Conservation (phyloP, 2,113 vertebrate species). For the Megaceryle maxima region DNA sequence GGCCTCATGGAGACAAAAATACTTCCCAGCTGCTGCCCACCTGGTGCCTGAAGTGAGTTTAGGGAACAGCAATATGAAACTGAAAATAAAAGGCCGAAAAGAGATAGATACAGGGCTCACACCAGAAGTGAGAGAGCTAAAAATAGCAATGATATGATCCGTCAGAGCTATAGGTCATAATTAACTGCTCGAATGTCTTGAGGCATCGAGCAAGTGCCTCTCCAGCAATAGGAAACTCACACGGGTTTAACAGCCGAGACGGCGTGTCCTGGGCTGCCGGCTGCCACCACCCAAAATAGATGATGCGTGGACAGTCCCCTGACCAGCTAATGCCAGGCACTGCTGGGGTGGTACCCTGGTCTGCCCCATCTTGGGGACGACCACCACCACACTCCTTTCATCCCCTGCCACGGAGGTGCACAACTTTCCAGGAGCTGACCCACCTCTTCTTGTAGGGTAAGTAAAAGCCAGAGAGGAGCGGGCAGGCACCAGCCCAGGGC, state of each 20-base stretch:
- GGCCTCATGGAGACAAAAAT: conserved; percentile 3
- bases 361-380: rapidly evolving
- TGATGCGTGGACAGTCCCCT: background rate
- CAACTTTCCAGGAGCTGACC: background rate
- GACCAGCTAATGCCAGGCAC: background rate
- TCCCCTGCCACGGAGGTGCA: rapidly evolving
- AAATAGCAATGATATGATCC: background rate
- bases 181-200: background rate
- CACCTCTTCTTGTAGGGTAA: rapidly evolving
- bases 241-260: background rate
- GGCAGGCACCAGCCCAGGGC: background rate
- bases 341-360: background rate
- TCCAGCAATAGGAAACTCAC: background rate
- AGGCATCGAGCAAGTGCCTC: background rate
- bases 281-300: background rate
- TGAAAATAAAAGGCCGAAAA: conserved; percentile 28
- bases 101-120: background rate
- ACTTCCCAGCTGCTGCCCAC: conserved; percentile 55
- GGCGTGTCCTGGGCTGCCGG: background rate
- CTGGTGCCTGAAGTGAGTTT: background rate
- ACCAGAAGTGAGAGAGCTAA: background rate
- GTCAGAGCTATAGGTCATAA: background rate
- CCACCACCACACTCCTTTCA: background rate
- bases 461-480: background rate
- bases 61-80: conserved; percentile 26